Evolutionary conservation across 1,140 invertebrate species (phyloP).

Genomic region (Hypsibius dujardini): DNA sequence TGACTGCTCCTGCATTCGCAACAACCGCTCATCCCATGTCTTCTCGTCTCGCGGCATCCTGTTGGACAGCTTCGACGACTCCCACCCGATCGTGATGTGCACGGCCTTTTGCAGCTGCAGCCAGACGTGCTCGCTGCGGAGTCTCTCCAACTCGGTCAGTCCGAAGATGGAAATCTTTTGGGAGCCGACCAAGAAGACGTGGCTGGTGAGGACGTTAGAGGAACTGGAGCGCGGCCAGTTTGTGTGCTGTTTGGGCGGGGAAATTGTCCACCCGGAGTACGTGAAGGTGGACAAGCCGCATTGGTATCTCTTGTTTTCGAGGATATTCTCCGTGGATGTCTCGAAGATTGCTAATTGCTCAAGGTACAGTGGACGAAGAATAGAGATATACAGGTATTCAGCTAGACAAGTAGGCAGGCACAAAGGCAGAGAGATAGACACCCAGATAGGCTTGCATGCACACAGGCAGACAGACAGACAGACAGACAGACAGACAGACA

Average conservation of each 20-base stretch:
- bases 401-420: too few species aligned
- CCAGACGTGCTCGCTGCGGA: not conserved
- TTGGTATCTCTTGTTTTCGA: not conserved
- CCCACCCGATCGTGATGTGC: not conserved
- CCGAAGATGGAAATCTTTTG: constrained; percentile 3
- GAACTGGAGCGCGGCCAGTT: constrained; percentile 9
- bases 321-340: not conserved
- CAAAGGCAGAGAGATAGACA: too few species aligned
- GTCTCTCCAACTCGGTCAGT: not conserved
- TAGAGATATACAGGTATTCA: too few species aligned
- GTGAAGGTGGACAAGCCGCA: not conserved
- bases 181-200: not conserved
- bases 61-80: not conserved
- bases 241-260: not conserved
- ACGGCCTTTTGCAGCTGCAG: not conserved
- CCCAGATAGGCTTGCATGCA: too few species aligned
- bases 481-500: too few species aligned
- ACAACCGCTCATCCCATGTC: not conserved
- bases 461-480: too few species aligned
- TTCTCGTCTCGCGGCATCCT: not conserved
- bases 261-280: not conserved
- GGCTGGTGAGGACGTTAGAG: not conserved
- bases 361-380: too few species aligned
- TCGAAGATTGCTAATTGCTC: not conserved
- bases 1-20: not conserved